Percentiles rank a stretch among this genome's conserved stretches.
Evolutionary conservation across 2,797 vertebrate genomes (phyloP).

Genomic region (Strix occidentalis): DNA sequence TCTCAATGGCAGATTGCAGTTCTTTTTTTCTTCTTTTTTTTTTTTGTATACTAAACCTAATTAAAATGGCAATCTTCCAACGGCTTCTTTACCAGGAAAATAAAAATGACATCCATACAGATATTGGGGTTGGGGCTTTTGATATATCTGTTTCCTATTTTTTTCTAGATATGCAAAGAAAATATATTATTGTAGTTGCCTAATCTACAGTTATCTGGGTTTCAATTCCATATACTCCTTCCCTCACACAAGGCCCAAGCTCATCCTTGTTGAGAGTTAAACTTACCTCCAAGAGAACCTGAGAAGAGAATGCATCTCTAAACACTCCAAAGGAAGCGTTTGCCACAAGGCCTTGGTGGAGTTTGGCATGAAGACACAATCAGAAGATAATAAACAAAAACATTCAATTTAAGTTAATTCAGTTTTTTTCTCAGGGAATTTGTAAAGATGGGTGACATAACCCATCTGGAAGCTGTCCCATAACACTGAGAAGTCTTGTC

Average conservation of each 20-base stretch:
- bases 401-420: background rate
- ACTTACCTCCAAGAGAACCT: background rate
- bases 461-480: background rate
- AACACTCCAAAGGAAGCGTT: background rate
- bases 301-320: background rate
- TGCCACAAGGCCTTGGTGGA: background rate
- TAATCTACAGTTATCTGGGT: background rate
- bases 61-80: slow-evolving; percentile 66
- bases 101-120: slow-evolving; percentile 31
- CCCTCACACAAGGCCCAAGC: background rate
- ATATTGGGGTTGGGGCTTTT: background rate
- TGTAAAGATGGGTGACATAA: background rate
- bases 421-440: background rate
- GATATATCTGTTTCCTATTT: slow-evolving; percentile 17
- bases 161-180: background rate
- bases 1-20: slow-evolving; percentile 50
- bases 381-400: background rate
- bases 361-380: background rate
- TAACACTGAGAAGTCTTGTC: slow-evolving; percentile 8
- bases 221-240: background rate
- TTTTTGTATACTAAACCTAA: slow-evolving; percentile 27
- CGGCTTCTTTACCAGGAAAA: slow-evolving; percentile 34
- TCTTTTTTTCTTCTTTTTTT: background rate
- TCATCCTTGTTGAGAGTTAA: background rate
- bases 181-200: background rate